Percentiles rank a stretch among this genome's conserved stretches.
Evolutionary conservation across 2,113 vertebrate species (phyloP).

Genomic region (Bucco capensis): DNA sequence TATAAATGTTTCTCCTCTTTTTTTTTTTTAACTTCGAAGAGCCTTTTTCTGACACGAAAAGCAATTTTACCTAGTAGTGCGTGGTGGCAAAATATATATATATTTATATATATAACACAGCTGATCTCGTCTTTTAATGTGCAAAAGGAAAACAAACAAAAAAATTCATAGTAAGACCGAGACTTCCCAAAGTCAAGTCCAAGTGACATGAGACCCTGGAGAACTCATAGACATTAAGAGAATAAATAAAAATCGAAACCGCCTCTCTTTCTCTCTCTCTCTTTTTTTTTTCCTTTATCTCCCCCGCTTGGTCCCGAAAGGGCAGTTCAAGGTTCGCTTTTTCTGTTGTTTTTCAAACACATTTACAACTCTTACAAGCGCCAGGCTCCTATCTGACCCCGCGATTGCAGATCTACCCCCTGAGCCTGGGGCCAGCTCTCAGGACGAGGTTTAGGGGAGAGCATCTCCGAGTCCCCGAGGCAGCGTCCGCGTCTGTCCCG

Average conservation of each 20-base stretch:
- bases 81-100: slow-evolving; percentile 73
- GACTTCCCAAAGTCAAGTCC: slow-evolving; percentile 76
- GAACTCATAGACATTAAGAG: slow-evolving; percentile 85
- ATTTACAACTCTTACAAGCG: slow-evolving; percentile 92
- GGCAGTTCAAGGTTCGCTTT: slow-evolving; percentile 77
- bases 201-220: slow-evolving; percentile 80
- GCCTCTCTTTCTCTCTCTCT: slow-evolving; percentile 26
- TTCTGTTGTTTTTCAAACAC: slow-evolving; percentile 53
- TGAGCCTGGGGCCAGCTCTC: slow-evolving; percentile 36
- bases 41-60: slow-evolving; percentile 62
- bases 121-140: slow-evolving; percentile 75
- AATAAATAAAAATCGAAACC: slow-evolving; percentile 90
- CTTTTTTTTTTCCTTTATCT: slow-evolving; percentile 32
- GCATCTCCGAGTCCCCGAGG: slow-evolving; percentile 41
- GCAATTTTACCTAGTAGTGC: slow-evolving; percentile 71
- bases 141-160: slow-evolving; percentile 75
- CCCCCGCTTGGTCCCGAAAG: slow-evolving; percentile 65
- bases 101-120: slow-evolving; percentile 69
- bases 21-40: slow-evolving; percentile 54
- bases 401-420: slow-evolving; percentile 14
- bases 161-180: slow-evolving; percentile 49
- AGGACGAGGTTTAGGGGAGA: slow-evolving; percentile 13
- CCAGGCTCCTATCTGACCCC: slow-evolving; percentile 76
- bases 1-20: slow-evolving; percentile 68
- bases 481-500: slow-evolving; percentile 43